A percentile compares a stretch with the other conserved stretches of the same genome.
Conservation (phyloP, 2,113 vertebrate species). For the Osmerus mordax region DNA sequence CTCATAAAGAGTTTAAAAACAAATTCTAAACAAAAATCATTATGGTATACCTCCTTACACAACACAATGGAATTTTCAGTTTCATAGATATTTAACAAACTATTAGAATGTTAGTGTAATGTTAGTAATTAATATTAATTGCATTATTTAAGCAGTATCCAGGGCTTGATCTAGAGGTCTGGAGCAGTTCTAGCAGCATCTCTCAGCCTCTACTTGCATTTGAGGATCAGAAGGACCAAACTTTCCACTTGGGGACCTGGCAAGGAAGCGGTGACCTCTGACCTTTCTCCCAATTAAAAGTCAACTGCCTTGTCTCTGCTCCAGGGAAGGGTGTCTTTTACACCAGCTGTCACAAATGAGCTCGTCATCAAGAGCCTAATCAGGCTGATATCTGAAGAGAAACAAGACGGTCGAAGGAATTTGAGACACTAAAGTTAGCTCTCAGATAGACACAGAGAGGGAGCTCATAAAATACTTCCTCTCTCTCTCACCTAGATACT, state of each 20-base stretch:
- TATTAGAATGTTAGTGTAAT: neutral
- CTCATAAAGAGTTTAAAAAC: too few relatives aligned
- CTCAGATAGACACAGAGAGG: neutral
- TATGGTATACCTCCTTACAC: too few relatives aligned
- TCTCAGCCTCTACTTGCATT: slow-evolving; percentile 8
- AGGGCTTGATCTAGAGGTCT: slow-evolving; percentile 21
- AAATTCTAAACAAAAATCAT: too few relatives aligned
- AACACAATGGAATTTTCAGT: too few relatives aligned
- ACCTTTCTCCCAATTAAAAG: slow-evolving; percentile 4
- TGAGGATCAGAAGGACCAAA: neutral
- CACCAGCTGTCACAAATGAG: slow-evolving; percentile 4
- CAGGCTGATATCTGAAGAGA: neutral
- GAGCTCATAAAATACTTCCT: neutral
- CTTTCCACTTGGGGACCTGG: neutral
- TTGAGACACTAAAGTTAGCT: neutral
- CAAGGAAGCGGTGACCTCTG: neutral
- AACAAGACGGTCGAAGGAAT: neutral
- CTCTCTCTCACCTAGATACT: neutral
- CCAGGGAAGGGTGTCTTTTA: neutral
- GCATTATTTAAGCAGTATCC: slow-evolving; percentile 5
- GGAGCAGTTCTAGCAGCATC: neutral
- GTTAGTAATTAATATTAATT: slow-evolving; percentile 1
- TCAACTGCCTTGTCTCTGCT: neutral
- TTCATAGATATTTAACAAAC: neutral
- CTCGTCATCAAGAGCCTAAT: neutral